Conservation (phyloP, 2,113 vertebrate species). For the Phalacrocorax carbo region DNA sequence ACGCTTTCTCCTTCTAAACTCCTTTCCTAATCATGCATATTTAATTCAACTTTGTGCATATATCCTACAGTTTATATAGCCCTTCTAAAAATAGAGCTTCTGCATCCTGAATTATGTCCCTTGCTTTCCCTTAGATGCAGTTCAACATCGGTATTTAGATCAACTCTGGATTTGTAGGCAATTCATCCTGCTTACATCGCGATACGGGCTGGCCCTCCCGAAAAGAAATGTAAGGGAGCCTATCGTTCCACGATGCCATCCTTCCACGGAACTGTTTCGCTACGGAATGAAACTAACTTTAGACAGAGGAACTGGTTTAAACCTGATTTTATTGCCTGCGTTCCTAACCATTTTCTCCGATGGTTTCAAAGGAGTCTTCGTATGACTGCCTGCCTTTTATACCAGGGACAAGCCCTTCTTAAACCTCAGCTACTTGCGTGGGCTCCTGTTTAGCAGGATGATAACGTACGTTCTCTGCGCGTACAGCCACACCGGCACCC, state of each 20-base stretch:
- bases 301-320: slow-evolving; percentile 7
- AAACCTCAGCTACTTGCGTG: background rate
- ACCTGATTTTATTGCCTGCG: slow-evolving; percentile 1
- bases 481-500: fast-evolving
- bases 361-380: slow-evolving; percentile 27
- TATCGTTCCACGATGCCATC: background rate
- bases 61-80: slow-evolving; percentile 56
- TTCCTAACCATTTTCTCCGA: background rate
- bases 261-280: slow-evolving; percentile 2
- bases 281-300: slow-evolving; percentile 68
- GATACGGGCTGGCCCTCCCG: background rate
- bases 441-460: background rate
- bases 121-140: background rate
- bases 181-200: slow-evolving; percentile 41
- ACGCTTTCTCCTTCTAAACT: slow-evolving; percentile 20
- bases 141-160: background rate
- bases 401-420: background rate
- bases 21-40: slow-evolving; percentile 40
- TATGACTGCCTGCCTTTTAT: background rate
- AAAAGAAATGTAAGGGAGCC: background rate
- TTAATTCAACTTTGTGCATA: slow-evolving; percentile 64
- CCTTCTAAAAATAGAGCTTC: slow-evolving; percentile 57
- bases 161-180: slow-evolving; percentile 40
- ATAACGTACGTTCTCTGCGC: fast-evolving
- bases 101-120: slow-evolving; percentile 31